phyloP scores from a whole-genome alignment of 1,140 invertebrate genomes.

The Drosophila kurseongensis region DNA sequence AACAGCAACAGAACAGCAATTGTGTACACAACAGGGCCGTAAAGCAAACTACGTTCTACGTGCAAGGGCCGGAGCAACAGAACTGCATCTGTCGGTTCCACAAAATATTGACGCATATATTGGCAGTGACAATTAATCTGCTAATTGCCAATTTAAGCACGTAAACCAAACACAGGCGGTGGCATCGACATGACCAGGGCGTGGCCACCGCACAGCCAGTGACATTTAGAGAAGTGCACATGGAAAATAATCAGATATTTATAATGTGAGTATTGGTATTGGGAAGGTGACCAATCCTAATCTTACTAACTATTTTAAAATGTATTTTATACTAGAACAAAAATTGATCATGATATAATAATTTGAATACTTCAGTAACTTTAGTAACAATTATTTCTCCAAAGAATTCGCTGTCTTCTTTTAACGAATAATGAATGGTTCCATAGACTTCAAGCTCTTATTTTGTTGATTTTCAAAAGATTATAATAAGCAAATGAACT shows the following conservation, averaged over 20 bases:
- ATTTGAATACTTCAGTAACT: too few species aligned
- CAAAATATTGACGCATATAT: slow-evolving; percentile 82
- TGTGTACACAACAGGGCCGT: slow-evolving; percentile 77
- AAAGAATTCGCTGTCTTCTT: too few species aligned
- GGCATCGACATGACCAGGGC: slow-evolving; percentile 53
- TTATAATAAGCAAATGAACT: too few species aligned
- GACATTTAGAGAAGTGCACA: slow-evolving; percentile 14
- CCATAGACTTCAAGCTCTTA: too few species aligned
- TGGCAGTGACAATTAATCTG: slow-evolving; percentile 82
- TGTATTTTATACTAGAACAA: too few species aligned
- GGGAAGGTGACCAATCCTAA: neutral
- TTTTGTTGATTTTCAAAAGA: too few species aligned
- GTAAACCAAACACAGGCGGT: slow-evolving; percentile 79
- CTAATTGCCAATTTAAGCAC: slow-evolving; percentile 83
- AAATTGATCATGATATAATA: too few species aligned
- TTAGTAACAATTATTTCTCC: too few species aligned
- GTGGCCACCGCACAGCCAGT: slow-evolving; percentile 11
- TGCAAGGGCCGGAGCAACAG: slow-evolving; percentile 12
- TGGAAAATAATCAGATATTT: neutral
- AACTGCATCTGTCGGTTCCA: slow-evolving; percentile 58
- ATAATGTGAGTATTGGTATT: neutral
- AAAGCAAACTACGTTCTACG: slow-evolving; percentile 64
- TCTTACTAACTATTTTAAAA: neutral
- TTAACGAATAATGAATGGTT: too few species aligned
- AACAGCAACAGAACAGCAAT: slow-evolving; percentile 73